Evolutionary conservation across 2,888 invertebrate species (phyloP).

Genomic region (Acanthosepion pharaonis): DNA sequence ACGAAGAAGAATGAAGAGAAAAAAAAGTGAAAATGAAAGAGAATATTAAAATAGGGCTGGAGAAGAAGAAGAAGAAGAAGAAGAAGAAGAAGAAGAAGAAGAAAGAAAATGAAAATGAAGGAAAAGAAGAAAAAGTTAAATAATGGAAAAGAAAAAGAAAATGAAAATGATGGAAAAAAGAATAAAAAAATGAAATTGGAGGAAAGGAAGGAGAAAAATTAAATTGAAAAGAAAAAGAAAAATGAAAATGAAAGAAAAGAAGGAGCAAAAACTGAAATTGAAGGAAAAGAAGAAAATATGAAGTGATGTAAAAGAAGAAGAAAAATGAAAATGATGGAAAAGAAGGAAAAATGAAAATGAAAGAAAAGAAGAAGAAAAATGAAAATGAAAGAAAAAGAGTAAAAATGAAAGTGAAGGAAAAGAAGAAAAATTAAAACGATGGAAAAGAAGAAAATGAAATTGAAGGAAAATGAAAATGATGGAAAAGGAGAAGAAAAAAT

Average conservation of each 20-base stretch:
- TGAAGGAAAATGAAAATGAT: background rate
- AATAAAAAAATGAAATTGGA: no score
- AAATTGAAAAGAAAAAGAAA: background rate
- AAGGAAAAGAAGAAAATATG: background rate
- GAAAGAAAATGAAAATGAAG: no score
- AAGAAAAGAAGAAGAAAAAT: background rate
- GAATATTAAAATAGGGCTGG: no score
- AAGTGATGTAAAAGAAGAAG: background rate
- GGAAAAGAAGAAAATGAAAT: background rate
- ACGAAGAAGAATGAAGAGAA: background rate
- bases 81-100: no score
- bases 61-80: no score
- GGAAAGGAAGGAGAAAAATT: no score
- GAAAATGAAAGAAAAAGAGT: background rate
- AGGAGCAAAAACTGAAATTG: no score
- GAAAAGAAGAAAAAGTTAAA: no score
- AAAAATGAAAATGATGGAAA: background rate
- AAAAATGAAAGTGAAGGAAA: background rate
- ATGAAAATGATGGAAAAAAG: no score
- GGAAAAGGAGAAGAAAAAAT: no score
- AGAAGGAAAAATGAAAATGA: background rate
- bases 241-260: background rate
- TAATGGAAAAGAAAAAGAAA: no score
- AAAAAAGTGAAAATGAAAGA: no score
- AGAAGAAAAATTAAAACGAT: background rate